Conservation (phyloP, 2,888 invertebrate species). For the Parnassius smintheus region DNA sequence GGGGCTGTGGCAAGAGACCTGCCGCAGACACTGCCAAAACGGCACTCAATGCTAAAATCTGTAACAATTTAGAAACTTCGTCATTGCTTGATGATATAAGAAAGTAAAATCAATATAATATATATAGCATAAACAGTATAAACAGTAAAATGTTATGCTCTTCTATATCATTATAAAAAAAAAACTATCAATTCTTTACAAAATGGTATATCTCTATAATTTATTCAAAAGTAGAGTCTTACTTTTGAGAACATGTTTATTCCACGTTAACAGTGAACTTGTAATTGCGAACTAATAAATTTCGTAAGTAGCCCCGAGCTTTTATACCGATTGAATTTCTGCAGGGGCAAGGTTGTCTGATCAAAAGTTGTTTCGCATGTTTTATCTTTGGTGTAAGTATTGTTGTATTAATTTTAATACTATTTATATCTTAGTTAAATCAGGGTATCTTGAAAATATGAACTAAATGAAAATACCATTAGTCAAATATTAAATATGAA, state of each 20-base stretch:
- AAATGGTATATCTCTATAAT: not conserved
- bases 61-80: constrained; percentile 16
- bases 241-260: constrained; percentile 69
- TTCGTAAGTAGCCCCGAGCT: constrained; percentile 43
- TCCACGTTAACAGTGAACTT: constrained; percentile 44
- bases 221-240: not conserved
- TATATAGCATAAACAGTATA: too few species aligned
- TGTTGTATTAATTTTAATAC: not conserved
- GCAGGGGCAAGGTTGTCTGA: constrained; percentile 12
- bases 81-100: too few species aligned
- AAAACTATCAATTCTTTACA: too few species aligned
- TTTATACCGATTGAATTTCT: constrained; percentile 59
- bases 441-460: too few species aligned
- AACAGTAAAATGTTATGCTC: too few species aligned
- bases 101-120: too few species aligned
- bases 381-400: constrained; percentile 45
- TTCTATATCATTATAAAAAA: too few species aligned
- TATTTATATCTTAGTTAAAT: too few species aligned
- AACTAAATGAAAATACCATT: too few species aligned
- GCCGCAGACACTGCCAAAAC: too few species aligned
- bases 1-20: too few species aligned
- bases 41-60: constrained; percentile 62
- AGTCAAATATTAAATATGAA: too few species aligned
- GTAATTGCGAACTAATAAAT: constrained; percentile 48
- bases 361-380: constrained; percentile 29